Base-by-base conservation (phyloP, 2,888 invertebrate species). In the Hirtodrosophila cameraria region DNA sequence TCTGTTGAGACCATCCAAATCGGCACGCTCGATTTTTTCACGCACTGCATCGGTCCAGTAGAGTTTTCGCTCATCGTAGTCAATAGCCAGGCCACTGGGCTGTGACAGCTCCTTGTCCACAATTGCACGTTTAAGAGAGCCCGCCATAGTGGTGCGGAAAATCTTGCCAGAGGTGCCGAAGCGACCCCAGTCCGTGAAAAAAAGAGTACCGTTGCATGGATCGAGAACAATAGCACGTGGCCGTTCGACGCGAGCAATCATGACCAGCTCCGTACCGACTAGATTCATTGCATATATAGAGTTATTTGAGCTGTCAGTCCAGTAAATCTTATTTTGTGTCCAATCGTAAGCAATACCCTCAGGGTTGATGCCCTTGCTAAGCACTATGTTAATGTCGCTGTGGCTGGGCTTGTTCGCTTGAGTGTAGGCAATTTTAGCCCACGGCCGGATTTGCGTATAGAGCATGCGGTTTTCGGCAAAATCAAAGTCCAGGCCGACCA, bases 21-120 rank as follows among this genome's bases (percentile, higher is more conserved):
- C 95, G 0, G 97, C 95, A 25, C 98, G 92, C 91, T 99, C 99
- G 67, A 99, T 99, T 90, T 97, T 97, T 88, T 99, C 97, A 15
- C 97, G 92, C 0, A 97, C 96, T 0, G 98, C 98, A 90, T 99
- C 99, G 0, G 99, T 98, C 99, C 99, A 99, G 88, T 99, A 99
- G 0, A 97, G 90, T 93, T 95, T 96, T 23, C 94, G 93, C 39
- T 99, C 98, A 6, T 97, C 97, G 85, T 97, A 98, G 90, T 99
- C 99, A 28, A 99, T 96, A 0, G 98, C 96, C 42, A 99, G 91
- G 1, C 99, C 99, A 73, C 97, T 97, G 0, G 99, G 99, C 90
- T 99, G 98, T 0, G 97, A 97, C 9, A 99, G 91, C 77, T 98
- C 97, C 80, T 95, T 95, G 73, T 96, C 96, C 2, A 99, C 95